Evolutionary conservation across 2,113 vertebrate species (phyloP).

Genomic region (Platysternon megacephalum): DNA sequence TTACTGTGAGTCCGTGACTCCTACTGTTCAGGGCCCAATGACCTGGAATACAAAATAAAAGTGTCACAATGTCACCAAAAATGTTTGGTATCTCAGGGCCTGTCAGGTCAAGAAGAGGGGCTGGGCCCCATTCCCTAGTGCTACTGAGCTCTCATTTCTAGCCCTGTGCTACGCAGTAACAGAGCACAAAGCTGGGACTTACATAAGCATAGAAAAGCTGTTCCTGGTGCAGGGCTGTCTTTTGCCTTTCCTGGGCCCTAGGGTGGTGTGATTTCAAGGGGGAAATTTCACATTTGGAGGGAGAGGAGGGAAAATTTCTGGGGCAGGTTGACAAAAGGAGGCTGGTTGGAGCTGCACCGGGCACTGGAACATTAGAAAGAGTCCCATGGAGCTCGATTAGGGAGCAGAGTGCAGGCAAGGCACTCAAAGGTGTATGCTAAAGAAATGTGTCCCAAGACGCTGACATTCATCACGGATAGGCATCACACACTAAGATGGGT

Average conservation of each 20-base stretch:
- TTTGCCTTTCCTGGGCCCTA: not conserved
- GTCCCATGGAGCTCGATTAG: too few relatives aligned
- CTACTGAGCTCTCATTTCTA: too few relatives aligned
- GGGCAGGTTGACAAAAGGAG: not conserved
- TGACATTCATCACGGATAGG: not conserved
- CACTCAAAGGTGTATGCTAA: not conserved
- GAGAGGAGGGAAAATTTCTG: not conserved
- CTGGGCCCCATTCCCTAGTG: too few relatives aligned
- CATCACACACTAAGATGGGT: too few relatives aligned
- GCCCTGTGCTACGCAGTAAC: too few relatives aligned
- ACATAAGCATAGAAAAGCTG: too few relatives aligned
- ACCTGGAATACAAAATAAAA: not conserved
- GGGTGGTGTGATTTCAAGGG: not conserved
- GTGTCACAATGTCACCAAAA: not conserved
- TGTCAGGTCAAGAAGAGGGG: not conserved
- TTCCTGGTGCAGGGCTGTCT: too few relatives aligned
- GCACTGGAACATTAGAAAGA: not conserved
- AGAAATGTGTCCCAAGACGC: not conserved
- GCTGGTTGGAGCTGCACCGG: not conserved
- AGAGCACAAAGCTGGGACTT: too few relatives aligned
- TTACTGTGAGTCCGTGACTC: not conserved
- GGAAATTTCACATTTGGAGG: not conserved
- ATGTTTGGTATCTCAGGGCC: not conserved
- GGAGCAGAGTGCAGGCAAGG: not conserved
- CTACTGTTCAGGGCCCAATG: not conserved